phyloP scores from a whole-genome alignment of 2,888 invertebrate genomes.

The Sminthurides aquaticus region DNA sequence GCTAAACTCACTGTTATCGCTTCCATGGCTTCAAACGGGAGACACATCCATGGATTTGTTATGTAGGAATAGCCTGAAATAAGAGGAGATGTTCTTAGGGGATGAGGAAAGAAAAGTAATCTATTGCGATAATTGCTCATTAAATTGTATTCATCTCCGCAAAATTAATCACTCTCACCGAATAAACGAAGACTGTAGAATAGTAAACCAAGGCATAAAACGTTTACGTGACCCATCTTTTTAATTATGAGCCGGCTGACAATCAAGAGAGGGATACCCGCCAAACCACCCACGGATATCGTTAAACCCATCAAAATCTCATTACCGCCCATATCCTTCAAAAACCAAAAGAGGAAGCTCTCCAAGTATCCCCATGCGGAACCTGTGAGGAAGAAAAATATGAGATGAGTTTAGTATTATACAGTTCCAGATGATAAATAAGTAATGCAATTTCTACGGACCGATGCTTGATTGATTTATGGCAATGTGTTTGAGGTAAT shows the following conservation, averaged over 20 bases:
- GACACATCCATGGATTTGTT: constrained; percentile 66
- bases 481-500: too few relatives aligned
- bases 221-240: constrained; percentile 66
- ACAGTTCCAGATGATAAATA: background rate
- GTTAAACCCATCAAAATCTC: constrained; percentile 72
- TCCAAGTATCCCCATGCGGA: constrained; percentile 77
- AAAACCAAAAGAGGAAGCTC: constrained; percentile 71
- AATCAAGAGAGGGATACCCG: constrained; percentile 66
- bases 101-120: background rate
- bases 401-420: background rate
- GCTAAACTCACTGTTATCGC: constrained; percentile 67
- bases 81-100: constrained; percentile 26
- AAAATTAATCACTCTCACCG: constrained; percentile 52
- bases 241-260: constrained; percentile 69
- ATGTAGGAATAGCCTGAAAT: constrained; percentile 64
- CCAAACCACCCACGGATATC: constrained; percentile 67
- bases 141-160: too few relatives aligned
- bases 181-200: constrained; percentile 66
- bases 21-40: constrained; percentile 69
- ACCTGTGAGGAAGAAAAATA: constrained; percentile 54
- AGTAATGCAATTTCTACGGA: too few relatives aligned
- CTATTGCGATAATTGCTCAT: background rate
- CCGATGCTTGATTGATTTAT: too few relatives aligned
- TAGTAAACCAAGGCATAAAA: constrained; percentile 66
- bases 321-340: constrained; percentile 68